Percentiles rank a stretch among this genome's conserved stretches.
phyloP scores from a whole-genome alignment of 2,113 vertebrate species.

The Phylloscopus whistleri region DNA sequence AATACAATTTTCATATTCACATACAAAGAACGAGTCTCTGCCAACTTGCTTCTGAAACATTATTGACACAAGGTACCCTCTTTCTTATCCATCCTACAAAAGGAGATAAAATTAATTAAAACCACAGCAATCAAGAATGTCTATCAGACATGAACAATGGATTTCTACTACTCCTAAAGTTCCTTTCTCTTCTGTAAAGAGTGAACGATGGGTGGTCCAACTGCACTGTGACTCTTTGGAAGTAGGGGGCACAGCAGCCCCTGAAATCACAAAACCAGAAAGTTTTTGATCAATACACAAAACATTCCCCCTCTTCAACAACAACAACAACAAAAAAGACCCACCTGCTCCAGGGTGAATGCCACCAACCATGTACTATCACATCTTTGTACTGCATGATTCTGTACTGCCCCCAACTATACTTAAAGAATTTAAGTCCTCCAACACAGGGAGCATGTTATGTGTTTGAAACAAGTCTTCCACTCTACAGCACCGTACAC shows the following conservation, averaged over 20 bases:
- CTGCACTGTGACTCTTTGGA: not conserved
- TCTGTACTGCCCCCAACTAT: not conserved
- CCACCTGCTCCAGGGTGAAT: conserved; percentile 59
- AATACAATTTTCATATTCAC: not conserved
- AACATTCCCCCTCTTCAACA: not conserved
- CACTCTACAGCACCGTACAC: not conserved
- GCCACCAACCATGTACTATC: conserved; percentile 21
- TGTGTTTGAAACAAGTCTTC: not conserved
- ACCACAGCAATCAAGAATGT: not conserved
- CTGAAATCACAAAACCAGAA: not conserved
- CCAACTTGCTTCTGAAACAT: not conserved
- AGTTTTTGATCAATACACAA: not conserved
- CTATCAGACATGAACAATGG: not conserved
- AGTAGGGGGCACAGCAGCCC: conserved; percentile 1
- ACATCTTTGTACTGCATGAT: conserved; percentile 57
- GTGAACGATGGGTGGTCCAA: not conserved
- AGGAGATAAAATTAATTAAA: conserved; percentile 16
- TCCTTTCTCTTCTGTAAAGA: not conserved
- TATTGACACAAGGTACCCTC: not conserved
- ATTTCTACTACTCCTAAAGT: not conserved
- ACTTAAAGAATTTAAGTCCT: not conserved
- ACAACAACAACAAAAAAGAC: not conserved
- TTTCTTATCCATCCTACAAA: not conserved
- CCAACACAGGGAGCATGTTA: not conserved
- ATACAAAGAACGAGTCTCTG: not conserved